Evolutionary conservation across 2,797 vertebrate genomes (phyloP).

Genomic region (Forpus xanthops): DNA sequence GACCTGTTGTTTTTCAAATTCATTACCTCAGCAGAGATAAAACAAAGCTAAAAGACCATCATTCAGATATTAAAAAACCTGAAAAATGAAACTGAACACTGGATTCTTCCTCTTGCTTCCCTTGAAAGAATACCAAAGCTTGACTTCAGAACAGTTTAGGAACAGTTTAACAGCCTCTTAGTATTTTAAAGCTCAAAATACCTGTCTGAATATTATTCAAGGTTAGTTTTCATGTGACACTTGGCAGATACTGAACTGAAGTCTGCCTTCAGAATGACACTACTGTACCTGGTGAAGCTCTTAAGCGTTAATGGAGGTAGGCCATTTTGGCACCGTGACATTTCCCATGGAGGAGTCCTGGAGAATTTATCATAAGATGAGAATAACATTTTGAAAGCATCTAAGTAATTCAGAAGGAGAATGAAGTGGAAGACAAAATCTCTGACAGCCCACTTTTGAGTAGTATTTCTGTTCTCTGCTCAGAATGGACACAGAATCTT

Average conservation of each 20-base stretch:
- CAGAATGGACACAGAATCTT: neutral
- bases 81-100: neutral
- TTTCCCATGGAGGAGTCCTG: neutral
- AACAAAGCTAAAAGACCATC: neutral
- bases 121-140: neutral
- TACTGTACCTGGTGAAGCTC: neutral
- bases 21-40: neutral
- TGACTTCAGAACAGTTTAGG: neutral
- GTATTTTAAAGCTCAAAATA: neutral
- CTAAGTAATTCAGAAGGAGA: neutral
- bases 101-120: neutral
- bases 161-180: neutral
- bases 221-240: neutral
- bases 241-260: neutral
- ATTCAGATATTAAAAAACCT: neutral
- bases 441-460: neutral
- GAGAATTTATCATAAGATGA: neutral
- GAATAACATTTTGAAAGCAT: neutral
- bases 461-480: neutral
- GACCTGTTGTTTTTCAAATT: neutral
- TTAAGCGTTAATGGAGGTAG: rapidly evolving
- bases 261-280: neutral
- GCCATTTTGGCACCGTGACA: neutral
- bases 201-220: neutral
- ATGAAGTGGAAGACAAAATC: neutral